phyloP scores from a whole-genome alignment of 2,888 invertebrate genomes.

The Dendrolimus houi region DNA sequence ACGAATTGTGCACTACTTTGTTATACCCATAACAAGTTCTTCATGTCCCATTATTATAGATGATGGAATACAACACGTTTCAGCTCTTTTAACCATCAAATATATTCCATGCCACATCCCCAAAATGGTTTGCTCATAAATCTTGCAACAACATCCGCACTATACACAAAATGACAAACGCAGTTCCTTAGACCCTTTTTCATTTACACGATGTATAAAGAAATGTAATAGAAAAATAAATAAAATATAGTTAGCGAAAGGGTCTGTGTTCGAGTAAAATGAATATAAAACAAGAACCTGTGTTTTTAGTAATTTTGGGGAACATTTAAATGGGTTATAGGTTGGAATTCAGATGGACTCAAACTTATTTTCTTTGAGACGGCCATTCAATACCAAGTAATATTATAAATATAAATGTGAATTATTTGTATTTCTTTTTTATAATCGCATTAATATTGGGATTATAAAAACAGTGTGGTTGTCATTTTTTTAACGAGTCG shows the following conservation, averaged over 20 bases:
- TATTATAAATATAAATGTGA: too few relatives aligned
- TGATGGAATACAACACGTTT: not conserved
- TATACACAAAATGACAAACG: conserved; percentile 35
- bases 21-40: too few relatives aligned
- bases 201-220: conserved; percentile 45
- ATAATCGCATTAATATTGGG: too few relatives aligned
- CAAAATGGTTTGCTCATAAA: conserved; percentile 18
- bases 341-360: too few relatives aligned
- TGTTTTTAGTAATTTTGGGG: too few relatives aligned
- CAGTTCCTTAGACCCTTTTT: conserved; percentile 43
- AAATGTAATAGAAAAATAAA: conserved; percentile 51
- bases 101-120: conserved; percentile 1
- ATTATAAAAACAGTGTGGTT: too few relatives aligned
- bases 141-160: conserved; percentile 28
- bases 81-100: not conserved
- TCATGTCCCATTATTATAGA: not conserved
- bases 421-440: too few relatives aligned
- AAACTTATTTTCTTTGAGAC: too few relatives aligned
- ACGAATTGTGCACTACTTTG: not conserved
- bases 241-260: conserved; percentile 42
- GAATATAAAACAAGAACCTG: not conserved
- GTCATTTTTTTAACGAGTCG: too few relatives aligned
- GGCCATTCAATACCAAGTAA: too few relatives aligned
- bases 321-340: too few relatives aligned
- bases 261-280: not conserved